Evolutionary conservation across 2,888 invertebrate genomes (phyloP).

Genomic region (Epinotia bilunana): DNA sequence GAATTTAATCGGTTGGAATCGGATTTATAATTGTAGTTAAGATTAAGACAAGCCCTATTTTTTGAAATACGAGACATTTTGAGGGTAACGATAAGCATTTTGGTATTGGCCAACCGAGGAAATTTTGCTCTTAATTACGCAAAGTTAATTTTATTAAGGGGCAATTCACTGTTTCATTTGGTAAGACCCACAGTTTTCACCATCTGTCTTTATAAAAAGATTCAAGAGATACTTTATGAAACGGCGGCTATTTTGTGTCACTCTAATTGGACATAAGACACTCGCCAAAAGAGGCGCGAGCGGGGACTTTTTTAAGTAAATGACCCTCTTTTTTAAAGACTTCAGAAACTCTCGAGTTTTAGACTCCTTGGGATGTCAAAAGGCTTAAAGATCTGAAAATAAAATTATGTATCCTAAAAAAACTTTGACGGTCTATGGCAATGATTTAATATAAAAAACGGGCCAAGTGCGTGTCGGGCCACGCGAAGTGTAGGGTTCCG

Average conservation of each 20-base stretch:
- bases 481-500: too few species aligned
- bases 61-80: background rate
- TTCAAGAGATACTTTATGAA: constrained; percentile 38
- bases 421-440: background rate
- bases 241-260: constrained; percentile 39
- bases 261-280: constrained; percentile 43
- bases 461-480: too few species aligned
- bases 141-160: background rate
- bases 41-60: background rate
- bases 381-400: background rate
- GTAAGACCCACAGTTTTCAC: constrained; percentile 6
- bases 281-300: constrained; percentile 25
- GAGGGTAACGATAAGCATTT: background rate
- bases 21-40: constrained; percentile 10
- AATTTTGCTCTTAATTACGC: background rate
- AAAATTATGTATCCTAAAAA: background rate
- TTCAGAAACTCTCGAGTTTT: background rate
- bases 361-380: background rate
- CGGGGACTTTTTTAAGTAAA: constrained; percentile 39
- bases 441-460: too few species aligned
- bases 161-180: background rate
- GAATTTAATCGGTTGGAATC: constrained; percentile 15
- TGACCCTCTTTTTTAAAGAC: constrained; percentile 20
- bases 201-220: constrained; percentile 30
- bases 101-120: background rate